A percentile compares a stretch with the other conserved stretches of the same genome.
These are phyloP conservation scores for Drosophila paracracens DNA, from an alignment of 2,888 invertebrate species.

Conservation along the genomic window DNA sequence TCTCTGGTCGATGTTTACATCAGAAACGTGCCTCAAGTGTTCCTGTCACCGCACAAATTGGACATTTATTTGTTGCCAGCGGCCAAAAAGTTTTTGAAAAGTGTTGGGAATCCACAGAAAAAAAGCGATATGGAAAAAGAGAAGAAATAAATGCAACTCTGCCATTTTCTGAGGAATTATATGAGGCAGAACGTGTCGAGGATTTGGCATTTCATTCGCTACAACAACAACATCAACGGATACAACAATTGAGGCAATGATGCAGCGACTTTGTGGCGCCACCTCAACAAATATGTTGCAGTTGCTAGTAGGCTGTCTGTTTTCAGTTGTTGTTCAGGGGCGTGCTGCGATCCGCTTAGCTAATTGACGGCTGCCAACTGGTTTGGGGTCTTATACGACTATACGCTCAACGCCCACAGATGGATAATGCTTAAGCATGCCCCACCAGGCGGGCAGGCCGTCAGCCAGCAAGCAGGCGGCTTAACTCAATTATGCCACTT, in stretches of 20 bases:
- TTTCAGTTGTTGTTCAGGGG: conserved; percentile 51
- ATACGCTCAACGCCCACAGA: conserved; percentile 64
- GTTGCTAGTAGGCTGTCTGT: conserved; percentile 21
- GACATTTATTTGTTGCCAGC: conserved; percentile 78
- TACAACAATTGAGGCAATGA: conserved; percentile 60
- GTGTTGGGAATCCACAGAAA: conserved; percentile 42
- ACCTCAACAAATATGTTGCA: conserved; percentile 58
- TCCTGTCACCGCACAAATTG: conserved; percentile 81
- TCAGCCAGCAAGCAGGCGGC: conserved; percentile 22
- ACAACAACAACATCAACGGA: conserved; percentile 30
- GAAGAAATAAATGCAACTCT: conserved; percentile 36
- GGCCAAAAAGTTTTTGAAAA: conserved; percentile 55
- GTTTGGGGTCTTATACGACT: conserved; percentile 40
- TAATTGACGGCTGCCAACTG: conserved; percentile 80
- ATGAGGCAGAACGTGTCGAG: conserved; percentile 75
- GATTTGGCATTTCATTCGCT: conserved; percentile 61
- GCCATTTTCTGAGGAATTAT: conserved; percentile 58
- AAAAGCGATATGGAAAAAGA: conserved; percentile 17
- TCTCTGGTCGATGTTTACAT: conserved; percentile 74
- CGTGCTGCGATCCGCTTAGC: conserved; percentile 76
- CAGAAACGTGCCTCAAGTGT: conserved; percentile 81
- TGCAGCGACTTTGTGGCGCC: conserved; percentile 72
- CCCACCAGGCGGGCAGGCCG: conserved; percentile 15
- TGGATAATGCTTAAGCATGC: conserved; percentile 67
- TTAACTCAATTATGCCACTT: conserved; percentile 77